Percentiles rank a stretch among this genome's conserved stretches.
Conservation (phyloP, 2,113 vertebrate genomes). For the Cheirogaleus medius region DNA sequence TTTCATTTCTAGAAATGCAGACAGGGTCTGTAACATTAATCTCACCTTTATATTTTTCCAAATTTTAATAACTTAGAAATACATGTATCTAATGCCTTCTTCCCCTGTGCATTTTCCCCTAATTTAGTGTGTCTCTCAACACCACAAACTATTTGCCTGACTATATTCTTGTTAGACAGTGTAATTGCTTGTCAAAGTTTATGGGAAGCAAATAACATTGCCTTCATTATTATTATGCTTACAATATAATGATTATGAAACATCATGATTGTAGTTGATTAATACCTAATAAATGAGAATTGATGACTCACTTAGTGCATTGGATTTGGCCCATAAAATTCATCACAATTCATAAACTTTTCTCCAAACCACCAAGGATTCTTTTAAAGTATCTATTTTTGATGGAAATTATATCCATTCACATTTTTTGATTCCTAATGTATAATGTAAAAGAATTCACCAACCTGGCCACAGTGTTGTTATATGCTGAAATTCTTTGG, state of each 20-base stretch:
- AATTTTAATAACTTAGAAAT: conserved; percentile 80
- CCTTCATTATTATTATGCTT: conserved; percentile 79
- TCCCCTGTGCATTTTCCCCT: conserved; percentile 76
- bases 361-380: conserved; percentile 50
- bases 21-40: conserved; percentile 74
- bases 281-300: conserved; percentile 83
- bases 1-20: conserved; percentile 72
- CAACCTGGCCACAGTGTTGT: not conserved
- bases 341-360: conserved; percentile 43
- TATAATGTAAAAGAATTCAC: not conserved
- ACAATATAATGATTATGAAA: conserved; percentile 76
- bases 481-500: not conserved
- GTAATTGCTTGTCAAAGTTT: conserved; percentile 79
- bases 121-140: conserved; percentile 76
- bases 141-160: conserved; percentile 72
- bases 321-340: conserved; percentile 71
- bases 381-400: not conserved
- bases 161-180: conserved; percentile 75
- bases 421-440: not conserved
- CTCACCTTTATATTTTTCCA: conserved; percentile 61
- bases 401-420: not conserved
- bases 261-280: conserved; percentile 73
- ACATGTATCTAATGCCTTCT: conserved; percentile 70
- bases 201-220: conserved; percentile 73
- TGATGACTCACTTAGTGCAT: conserved; percentile 67